A percentile compares a stretch with the other conserved stretches of the same genome.
Conservation (phyloP, 2,888 invertebrate genomes). For the Cheilosia scutellata region DNA sequence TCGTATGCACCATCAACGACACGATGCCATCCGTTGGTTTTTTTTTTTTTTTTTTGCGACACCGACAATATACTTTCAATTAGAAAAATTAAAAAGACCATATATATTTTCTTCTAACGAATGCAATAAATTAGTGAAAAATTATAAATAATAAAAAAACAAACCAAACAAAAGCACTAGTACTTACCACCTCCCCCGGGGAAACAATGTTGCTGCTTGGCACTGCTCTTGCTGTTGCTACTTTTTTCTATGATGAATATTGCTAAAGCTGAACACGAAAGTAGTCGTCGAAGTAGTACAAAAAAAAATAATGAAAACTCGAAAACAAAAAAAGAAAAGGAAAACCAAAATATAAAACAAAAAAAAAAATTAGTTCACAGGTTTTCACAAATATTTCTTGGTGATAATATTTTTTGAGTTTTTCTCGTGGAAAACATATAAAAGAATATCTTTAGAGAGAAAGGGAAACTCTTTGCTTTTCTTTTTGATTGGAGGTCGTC, state of each 20-base stretch:
- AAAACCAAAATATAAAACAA: slow-evolving; percentile 49
- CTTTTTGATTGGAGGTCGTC: slow-evolving; percentile 75
- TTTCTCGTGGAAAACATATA: slow-evolving; percentile 70
- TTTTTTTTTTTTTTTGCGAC: background rate
- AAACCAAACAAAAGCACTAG: slow-evolving; percentile 30
- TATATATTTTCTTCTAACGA: background rate
- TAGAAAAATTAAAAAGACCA: background rate
- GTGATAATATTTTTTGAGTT: slow-evolving; percentile 48
- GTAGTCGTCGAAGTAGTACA: slow-evolving; percentile 44
- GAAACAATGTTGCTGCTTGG: slow-evolving; percentile 73
- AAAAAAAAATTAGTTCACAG: slow-evolving; percentile 57
- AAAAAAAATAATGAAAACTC: slow-evolving; percentile 39
- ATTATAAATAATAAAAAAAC: slow-evolving; percentile 19
- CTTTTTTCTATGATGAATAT: slow-evolving; percentile 50
- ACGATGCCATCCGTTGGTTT: slow-evolving; percentile 7
- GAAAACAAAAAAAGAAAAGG: slow-evolving; percentile 46
- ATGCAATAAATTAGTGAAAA: slow-evolving; percentile 5
- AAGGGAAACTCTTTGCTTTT: slow-evolving; percentile 68
- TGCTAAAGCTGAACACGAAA: slow-evolving; percentile 58
- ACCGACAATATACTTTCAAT: slow-evolving; percentile 6
- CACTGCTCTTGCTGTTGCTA: slow-evolving; percentile 47
- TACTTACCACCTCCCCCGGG: slow-evolving; percentile 66
- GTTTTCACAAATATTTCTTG: slow-evolving; percentile 65
- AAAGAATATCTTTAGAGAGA: slow-evolving; percentile 46
- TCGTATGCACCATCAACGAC: background rate